Conservation (phyloP, 2,888 invertebrate species). For the Linnaemya tessellans region DNA sequence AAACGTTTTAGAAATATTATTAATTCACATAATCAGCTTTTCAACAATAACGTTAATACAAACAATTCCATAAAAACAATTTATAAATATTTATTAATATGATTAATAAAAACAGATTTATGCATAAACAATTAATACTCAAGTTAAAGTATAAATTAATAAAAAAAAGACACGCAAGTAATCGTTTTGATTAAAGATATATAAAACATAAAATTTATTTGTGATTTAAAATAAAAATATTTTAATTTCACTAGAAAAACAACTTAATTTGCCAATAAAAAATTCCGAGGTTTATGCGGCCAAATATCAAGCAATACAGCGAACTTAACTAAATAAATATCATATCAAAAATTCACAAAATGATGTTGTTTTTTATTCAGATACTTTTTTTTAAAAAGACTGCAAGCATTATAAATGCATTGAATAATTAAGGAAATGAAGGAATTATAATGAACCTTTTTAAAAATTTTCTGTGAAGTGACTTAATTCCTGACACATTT, state of each 20-base stretch:
- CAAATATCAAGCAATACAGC: too few species aligned
- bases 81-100: constrained; percentile 44
- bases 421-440: too few species aligned
- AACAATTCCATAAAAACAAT: constrained; percentile 29
- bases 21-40: constrained; percentile 36
- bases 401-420: too few species aligned
- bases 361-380: too few species aligned
- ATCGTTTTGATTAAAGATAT: not conserved
- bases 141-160: constrained; percentile 7
- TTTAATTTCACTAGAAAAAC: not conserved
- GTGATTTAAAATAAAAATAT: not conserved
- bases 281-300: not conserved
- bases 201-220: not conserved
- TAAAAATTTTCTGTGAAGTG: too few species aligned
- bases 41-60: constrained; percentile 42
- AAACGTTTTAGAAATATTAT: constrained; percentile 59
- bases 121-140: constrained; percentile 16
- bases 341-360: too few species aligned
- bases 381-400: too few species aligned
- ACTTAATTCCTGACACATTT: too few species aligned
- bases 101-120: constrained; percentile 1
- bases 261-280: not conserved
- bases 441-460: too few species aligned
- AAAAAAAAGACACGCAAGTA: not conserved
- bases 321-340: too few species aligned